phyloP scores from a whole-genome alignment of 2,888 invertebrate species.

The Carabus problematicus region DNA sequence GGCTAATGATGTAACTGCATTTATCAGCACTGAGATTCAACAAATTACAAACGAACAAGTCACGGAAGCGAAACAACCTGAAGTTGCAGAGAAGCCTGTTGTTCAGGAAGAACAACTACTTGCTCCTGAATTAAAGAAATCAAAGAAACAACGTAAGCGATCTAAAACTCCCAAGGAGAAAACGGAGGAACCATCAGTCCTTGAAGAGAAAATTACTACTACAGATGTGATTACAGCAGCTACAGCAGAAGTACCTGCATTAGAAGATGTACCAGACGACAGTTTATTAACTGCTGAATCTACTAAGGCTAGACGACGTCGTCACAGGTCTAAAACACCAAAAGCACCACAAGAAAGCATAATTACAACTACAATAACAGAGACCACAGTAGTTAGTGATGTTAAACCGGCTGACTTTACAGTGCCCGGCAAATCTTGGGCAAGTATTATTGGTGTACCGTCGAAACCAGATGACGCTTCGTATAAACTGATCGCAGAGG shows the following conservation, averaged over 20 bases:
- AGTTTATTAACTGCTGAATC: constrained; percentile 5
- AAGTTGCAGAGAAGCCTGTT: not conserved
- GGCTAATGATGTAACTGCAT: constrained; percentile 5
- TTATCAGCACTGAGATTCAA: constrained; percentile 19
- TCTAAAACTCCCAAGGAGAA: constrained; percentile 33
- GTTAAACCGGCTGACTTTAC: constrained; percentile 27
- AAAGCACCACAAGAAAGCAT: constrained; percentile 5
- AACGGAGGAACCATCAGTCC: constrained; percentile 1
- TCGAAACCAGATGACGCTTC: constrained; percentile 10
- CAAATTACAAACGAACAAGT: constrained; percentile 6
- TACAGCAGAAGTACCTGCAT: constrained; percentile 6
- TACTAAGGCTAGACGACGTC: constrained; percentile 21
- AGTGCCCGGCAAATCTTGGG: constrained; percentile 52
- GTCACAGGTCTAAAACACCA: constrained; percentile 28
- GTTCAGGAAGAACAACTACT: not conserved
- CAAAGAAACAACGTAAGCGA: constrained; percentile 20
- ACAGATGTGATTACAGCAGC: constrained; percentile 15
- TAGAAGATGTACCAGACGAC: constrained; percentile 4
- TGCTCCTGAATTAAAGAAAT: not conserved
- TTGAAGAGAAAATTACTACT: constrained; percentile 8
- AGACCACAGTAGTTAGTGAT: not conserved
- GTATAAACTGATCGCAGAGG: not conserved
- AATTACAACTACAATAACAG: not conserved
- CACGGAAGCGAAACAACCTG: constrained; percentile 1
- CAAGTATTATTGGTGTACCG: constrained; percentile 48